phyloP scores from a whole-genome alignment of 2,888 invertebrate species.

The Ectemnius cavifrons region DNA sequence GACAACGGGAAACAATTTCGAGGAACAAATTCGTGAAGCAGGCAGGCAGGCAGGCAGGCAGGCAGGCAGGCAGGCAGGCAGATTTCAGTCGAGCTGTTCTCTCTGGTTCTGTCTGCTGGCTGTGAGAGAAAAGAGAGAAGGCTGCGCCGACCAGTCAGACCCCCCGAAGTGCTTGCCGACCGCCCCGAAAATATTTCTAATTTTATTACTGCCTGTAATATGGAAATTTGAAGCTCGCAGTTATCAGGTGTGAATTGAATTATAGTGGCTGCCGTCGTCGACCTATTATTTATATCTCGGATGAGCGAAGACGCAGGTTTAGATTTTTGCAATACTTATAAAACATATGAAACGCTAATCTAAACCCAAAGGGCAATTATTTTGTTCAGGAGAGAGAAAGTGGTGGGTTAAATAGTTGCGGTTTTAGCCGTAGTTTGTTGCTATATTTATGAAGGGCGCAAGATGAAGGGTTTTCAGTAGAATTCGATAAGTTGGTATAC shows the following conservation, averaged over 20 bases:
- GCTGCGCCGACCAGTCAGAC: slow-evolving; percentile 43
- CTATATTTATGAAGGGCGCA: no score
- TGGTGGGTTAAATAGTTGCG: no score
- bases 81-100: no score
- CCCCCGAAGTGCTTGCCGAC: slow-evolving; percentile 64
- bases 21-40: slow-evolving; percentile 58
- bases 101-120: no score
- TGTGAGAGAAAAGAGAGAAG: no score
- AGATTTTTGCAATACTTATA: no score
- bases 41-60: slow-evolving; percentile 37
- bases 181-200: slow-evolving; percentile 69
- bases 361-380: no score
- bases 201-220: slow-evolving; percentile 71
- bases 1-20: slow-evolving; percentile 60
- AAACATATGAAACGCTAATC: no score
- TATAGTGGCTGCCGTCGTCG: slow-evolving; percentile 66
- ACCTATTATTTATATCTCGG: slow-evolving; percentile 67
- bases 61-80: slow-evolving; percentile 35
- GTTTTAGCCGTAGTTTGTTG: no score
- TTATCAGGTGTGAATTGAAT: slow-evolving; percentile 76
- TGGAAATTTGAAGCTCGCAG: slow-evolving; percentile 69
- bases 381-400: no score
- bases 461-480: no score
- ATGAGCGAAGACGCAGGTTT: slow-evolving; percentile 41
- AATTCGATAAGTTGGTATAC: no score